Conservation (phyloP, 1,140 invertebrate genomes). For the Acarapis woodi region DNA sequence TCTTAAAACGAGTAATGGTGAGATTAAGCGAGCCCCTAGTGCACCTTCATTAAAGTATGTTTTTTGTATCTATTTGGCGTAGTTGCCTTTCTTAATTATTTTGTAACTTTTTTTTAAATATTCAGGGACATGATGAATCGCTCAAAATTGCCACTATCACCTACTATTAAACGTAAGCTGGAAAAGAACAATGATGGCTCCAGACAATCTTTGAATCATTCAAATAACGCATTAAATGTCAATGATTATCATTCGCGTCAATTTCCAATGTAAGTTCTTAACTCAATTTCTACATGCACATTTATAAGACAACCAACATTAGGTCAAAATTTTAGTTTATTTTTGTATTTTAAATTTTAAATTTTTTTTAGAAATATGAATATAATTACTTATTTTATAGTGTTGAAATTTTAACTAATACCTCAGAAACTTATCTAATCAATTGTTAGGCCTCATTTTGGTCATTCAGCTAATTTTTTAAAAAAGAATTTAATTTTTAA, state of each 20-base stretch:
- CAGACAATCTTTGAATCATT: not conserved
- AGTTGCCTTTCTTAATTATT: not conserved
- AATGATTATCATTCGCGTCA: not conserved
- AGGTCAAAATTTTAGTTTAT: too few relatives aligned
- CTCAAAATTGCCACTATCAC: not conserved
- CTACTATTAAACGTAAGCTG: not conserved
- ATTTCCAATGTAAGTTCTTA: too few relatives aligned
- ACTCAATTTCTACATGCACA: too few relatives aligned
- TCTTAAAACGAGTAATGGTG: not conserved
- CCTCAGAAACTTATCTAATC: too few relatives aligned
- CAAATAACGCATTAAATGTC: conserved; percentile 1
- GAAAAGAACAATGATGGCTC: not conserved
- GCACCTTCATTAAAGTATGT: conserved; percentile 12
- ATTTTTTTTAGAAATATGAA: too few relatives aligned
- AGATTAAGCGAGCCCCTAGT: conserved; percentile 11
- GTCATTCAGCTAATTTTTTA: too few relatives aligned
- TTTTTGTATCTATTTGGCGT: not conserved
- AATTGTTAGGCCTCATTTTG: too few relatives aligned
- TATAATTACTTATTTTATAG: too few relatives aligned
- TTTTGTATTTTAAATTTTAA: too few relatives aligned
- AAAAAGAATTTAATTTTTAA: too few relatives aligned
- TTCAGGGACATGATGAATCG: not conserved
- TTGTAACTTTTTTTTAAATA: not conserved
- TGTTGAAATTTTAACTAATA: too few relatives aligned
- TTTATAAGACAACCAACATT: too few relatives aligned